Evolutionary conservation across 2,797 vertebrate genomes (phyloP), one percentile per base, ranked within the genome.

Genomic region (Aplochiton taeniatus): DNA sequence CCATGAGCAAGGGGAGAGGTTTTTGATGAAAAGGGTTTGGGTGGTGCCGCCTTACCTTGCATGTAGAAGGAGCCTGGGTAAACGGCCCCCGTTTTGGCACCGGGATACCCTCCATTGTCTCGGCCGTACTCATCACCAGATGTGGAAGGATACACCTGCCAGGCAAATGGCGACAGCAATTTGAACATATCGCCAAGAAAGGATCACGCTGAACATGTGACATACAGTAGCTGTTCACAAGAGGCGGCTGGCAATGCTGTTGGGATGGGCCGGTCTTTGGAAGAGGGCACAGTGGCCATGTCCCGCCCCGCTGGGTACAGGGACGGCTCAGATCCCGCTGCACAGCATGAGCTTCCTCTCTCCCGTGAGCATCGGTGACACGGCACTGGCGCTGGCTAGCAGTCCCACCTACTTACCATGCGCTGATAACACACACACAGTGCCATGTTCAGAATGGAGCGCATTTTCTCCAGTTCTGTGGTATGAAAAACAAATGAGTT

Each of bases 21-120:
- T 6, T 3, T 2, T 31, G 31, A 31, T 31, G 31, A 31, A 31
- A 6, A 31, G n/a, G n/a, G 31, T 3, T 31, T 6, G 31, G 6
- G 31, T 31, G 31, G 31, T 6, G 6, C 31, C 31, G 31, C 62
- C 75, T 58, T 77, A 97, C 97, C 97, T 92, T 96, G 92, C 95
- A 98, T 90, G 78, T 98, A 99, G 88, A 99, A 99, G 65, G 95
- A 93, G 68, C 94, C 90, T 0, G 96, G 95, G 83, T 97, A 99
- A 68, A 97, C 87, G 2, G 94, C 90, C 78, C 94, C 89, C 61
- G 95, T 89, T 85, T 98, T 98, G 0, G 93, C 89, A 56, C 94
- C 86, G 11, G 95, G 89, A 76, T 97, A 98, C 81, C 94, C 89
- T 56, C 91, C 87, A 7, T 93, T 75, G 72, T 98, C 96, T 84